Conservation (phyloP, 2,888 invertebrate genomes). For the Drosophila parthenogenetica region DNA sequence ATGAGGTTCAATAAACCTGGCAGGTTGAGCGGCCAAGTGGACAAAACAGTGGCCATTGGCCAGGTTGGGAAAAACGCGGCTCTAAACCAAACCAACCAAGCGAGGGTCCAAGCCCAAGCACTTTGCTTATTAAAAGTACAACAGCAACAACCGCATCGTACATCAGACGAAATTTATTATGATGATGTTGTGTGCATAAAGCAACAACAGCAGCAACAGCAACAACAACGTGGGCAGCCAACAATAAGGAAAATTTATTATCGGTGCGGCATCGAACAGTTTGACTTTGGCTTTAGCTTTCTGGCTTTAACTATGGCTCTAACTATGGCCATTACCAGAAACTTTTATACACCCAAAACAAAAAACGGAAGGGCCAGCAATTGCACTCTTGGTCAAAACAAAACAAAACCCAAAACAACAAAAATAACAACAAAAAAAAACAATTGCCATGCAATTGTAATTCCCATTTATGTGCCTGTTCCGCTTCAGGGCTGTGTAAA, state of each 20-base stretch:
- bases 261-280: slow-evolving; percentile 74
- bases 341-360: slow-evolving; percentile 25
- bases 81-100: slow-evolving; percentile 57
- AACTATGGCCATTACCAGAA: slow-evolving; percentile 24
- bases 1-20: slow-evolving; percentile 65
- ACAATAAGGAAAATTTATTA: slow-evolving; percentile 77
- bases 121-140: slow-evolving; percentile 79
- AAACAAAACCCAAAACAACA: slow-evolving; percentile 15
- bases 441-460: slow-evolving; percentile 69
- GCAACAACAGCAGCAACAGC: slow-evolving; percentile 41
- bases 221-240: slow-evolving; percentile 53
- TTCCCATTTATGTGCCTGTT: slow-evolving; percentile 49
- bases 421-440: slow-evolving; percentile 64
- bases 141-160: slow-evolving; percentile 49
- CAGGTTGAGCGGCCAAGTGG: slow-evolving; percentile 73
- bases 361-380: slow-evolving; percentile 71
- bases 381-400: slow-evolving; percentile 52
- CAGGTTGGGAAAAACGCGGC: slow-evolving; percentile 38
- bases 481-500: slow-evolving; percentile 40
- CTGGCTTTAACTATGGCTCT: slow-evolving; percentile 5
- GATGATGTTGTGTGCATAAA: slow-evolving; percentile 77
- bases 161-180: slow-evolving; percentile 78
- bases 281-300: slow-evolving; percentile 54
- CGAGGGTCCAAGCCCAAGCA: slow-evolving; percentile 73
- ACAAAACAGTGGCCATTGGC: slow-evolving; percentile 63